These are phyloP conservation scores for Falco punctatus DNA, from an alignment of 2,113 vertebrate genomes.

Conservation along the genomic window DNA sequence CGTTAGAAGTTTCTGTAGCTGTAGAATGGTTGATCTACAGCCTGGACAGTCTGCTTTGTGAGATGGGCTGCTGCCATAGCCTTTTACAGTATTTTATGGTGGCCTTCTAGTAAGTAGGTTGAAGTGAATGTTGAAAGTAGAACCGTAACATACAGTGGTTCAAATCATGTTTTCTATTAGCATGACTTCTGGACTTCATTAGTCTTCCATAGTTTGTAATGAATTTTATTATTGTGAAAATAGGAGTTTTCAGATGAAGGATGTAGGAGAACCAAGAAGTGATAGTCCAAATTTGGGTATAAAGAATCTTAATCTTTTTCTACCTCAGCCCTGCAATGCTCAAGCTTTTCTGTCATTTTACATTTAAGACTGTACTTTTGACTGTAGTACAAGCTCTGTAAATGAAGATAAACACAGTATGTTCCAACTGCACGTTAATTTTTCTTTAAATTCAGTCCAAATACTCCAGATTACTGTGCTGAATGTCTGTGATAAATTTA, in stretches of 20 bases:
- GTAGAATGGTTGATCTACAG: background rate
- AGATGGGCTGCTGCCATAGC: background rate
- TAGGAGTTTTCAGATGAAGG: background rate
- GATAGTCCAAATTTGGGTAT: background rate
- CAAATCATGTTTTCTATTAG: background rate
- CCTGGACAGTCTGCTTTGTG: background rate
- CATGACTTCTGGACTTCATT: background rate
- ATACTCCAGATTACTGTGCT: background rate
- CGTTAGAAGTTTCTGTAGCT: background rate
- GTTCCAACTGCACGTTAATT: background rate
- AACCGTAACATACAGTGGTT: background rate
- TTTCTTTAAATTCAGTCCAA: background rate
- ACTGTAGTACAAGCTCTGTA: background rate
- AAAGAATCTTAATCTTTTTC: background rate
- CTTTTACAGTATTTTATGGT: background rate
- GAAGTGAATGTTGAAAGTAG: background rate
- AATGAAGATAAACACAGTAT: background rate
- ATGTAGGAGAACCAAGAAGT: background rate
- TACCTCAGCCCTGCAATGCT: background rate
- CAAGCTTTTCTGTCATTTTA: background rate
- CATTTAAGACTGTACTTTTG: background rate
- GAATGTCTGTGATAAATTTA: background rate
- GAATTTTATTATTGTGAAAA: background rate
- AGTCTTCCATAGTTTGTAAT: background rate
- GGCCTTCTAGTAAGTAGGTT: background rate